Base-by-base conservation (phyloP, 2,113 vertebrate genomes). In the Tursiops truncatus region DNA sequence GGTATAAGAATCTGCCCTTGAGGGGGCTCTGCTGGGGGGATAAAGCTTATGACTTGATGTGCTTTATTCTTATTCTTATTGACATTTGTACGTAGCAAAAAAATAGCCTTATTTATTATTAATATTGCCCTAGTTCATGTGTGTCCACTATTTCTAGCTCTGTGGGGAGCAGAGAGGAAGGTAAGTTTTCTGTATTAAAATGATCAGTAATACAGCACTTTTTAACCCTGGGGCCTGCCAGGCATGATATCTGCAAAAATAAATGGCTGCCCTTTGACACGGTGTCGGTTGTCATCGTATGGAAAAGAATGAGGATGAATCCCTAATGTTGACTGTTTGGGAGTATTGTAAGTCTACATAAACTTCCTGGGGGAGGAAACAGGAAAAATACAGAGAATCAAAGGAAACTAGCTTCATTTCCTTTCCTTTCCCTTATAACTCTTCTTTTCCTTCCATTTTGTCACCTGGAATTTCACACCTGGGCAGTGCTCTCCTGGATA, bases 331-430 rank as follows among this genome's bases (percentile, higher is more conserved):
- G 97, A 97, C 74, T 90, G 84, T 89, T 94, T 3, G 81, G 60
- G n/a, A n/a, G 28, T 83, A 70, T 14, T 96, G 71, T 4, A 97
- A 84, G 28, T 97, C 97, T 98, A 95, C 95, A 36, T 41, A 93
- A 97, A 96, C 91, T 98, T 98, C 98, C 98, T 97, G 89, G 89
- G 62, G 65, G 94, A 98, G 91, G 80, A 97, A 98, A 99, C 97
- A 92, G 96, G 96, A 97, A 98, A 97, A 94, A 88, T 70, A 53
- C 62, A 94, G 8, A 98, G 97, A 98, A 98, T 96, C 83, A 98
- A 97, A 93, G 97, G 97, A 98, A 98, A 95, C 90, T 60, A 80
- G 90, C 93, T 86, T 14, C 77, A 97, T 95, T 98, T 98, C 98
- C 98, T 98, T 97, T 96, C 74, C 77, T 91, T 94, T 94, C 89